Evolutionary conservation across 2,888 invertebrate genomes (phyloP), one percentile per base, ranked within the genome.

Genomic region (Drosophila pegasa): DNA sequence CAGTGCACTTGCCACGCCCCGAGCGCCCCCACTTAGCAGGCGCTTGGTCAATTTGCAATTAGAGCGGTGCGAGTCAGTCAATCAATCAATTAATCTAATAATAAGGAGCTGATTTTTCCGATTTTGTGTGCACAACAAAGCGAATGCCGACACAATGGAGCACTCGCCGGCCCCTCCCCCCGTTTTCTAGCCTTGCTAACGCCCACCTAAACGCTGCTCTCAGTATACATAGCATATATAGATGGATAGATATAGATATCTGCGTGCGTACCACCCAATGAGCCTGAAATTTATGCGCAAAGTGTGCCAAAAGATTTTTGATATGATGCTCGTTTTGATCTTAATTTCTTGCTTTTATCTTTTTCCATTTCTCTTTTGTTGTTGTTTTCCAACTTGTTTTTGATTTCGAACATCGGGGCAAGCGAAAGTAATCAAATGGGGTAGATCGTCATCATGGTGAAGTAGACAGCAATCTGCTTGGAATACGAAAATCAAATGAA

Each of bases 71-170:
- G 69, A 87, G 87, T 84, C 81, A 88, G 84, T 88, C 85, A 87
- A 85, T 85, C 86, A 85, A 85, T 85, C 85, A 85, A 85, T 88
- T 88, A 88, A 79, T 67, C 64, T 68, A 80, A 88, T 88, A 85
- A 88, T 80, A 78, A 56, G 66, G 66, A 71, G 77, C 71, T 71
- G 78, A 80, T 78, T 80, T 78, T 29, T 48, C 41, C 54, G 60
- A 80, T 80, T 83, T 70, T 29, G 50, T 68, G 69, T 29, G 47
- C 29, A 7, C 75, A 57, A 75, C 75, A 70, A 73, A 71, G 63
- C 60, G 55, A 71, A 57, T 54, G 85, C 80, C 62, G 76, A 75
- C 71, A 61, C 43, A 43, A 51, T n/a, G 16, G 14, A 62, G 45
- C 37, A 41, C 33, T 38, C n/a, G 18, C 20, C 40, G 33, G 8